Percentiles rank a stretch among this genome's conserved stretches.
These are phyloP conservation scores for Mungos mungo DNA, from an alignment of 2,113 vertebrate genomes.

Conservation along the genomic window DNA sequence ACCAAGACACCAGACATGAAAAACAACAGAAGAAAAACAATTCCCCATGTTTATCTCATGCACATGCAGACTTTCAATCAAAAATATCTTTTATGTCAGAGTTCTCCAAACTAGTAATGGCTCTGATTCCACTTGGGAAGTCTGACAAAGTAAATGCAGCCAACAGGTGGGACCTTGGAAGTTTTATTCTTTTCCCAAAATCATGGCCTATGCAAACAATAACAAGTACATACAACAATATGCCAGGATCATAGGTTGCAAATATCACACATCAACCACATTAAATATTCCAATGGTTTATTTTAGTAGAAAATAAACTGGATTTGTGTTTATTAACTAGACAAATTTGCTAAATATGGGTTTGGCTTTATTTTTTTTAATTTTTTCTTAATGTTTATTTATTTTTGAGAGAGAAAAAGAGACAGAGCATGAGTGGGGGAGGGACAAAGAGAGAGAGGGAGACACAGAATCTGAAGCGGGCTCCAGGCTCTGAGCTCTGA, in stretches of 20 bases:
- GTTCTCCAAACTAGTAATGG: neutral
- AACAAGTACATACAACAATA: neutral
- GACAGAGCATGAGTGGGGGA: too few species aligned
- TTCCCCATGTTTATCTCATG: neutral
- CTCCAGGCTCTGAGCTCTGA: too few species aligned
- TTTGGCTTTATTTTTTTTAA: neutral
- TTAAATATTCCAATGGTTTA: neutral
- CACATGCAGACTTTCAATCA: neutral
- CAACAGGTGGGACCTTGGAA: neutral
- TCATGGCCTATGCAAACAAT: neutral
- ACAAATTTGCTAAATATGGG: slow-evolving; percentile 35
- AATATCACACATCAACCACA: neutral
- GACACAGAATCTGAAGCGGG: too few species aligned
- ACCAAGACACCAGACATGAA: neutral
- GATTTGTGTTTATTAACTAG: slow-evolving; percentile 40
- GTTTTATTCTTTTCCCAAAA: slow-evolving; percentile 26
- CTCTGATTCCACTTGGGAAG: neutral
- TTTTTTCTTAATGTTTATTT: too few species aligned
- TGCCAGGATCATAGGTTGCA: neutral
- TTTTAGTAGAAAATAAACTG: neutral
- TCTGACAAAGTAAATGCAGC: neutral
- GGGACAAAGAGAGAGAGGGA: too few species aligned
- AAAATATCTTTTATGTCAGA: slow-evolving; percentile 8
- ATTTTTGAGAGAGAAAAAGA: too few species aligned
- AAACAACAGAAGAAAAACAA: slow-evolving; percentile 9